Conservation (phyloP, 2,797 vertebrate species). For the Cossypha polioptera region DNA sequence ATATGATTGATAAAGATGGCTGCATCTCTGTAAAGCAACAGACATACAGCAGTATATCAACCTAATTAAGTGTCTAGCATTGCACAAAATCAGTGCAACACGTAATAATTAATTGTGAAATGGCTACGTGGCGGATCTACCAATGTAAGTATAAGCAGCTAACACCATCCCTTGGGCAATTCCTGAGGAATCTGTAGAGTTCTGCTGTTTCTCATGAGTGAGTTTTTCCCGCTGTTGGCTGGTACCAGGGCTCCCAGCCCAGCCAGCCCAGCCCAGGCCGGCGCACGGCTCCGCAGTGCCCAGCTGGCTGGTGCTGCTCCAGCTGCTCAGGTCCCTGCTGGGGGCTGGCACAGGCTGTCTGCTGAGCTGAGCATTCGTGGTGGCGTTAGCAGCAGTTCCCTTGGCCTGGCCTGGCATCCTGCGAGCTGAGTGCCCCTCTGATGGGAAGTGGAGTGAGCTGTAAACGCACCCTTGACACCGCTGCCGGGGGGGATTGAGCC, state of each 20-base stretch:
- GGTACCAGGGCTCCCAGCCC: background rate
- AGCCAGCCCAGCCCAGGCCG: background rate
- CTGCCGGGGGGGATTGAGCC: background rate
- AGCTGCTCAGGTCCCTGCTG: background rate
- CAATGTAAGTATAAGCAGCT: background rate
- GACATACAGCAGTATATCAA: background rate
- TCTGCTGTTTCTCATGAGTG: background rate
- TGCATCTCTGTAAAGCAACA: background rate
- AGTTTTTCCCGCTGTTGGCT: rapidly evolving
- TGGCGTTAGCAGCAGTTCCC: rapidly evolving
- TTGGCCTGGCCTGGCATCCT: background rate
- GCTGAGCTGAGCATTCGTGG: background rate
- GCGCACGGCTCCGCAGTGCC: rapidly evolving
- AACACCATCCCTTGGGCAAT: background rate
- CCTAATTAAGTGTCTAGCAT: background rate
- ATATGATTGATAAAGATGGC: background rate
- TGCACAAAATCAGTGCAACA: background rate
- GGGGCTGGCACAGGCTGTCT: background rate
- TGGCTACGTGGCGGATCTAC: background rate
- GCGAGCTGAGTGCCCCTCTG: background rate
- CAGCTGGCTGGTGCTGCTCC: background rate
- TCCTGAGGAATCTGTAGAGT: background rate
- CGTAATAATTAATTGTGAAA: background rate
- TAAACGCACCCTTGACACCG: background rate
- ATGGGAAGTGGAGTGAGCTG: background rate